Evolutionary conservation across 2,888 invertebrate genomes (phyloP).

Genomic region (Acholoe squamosa): DNA sequence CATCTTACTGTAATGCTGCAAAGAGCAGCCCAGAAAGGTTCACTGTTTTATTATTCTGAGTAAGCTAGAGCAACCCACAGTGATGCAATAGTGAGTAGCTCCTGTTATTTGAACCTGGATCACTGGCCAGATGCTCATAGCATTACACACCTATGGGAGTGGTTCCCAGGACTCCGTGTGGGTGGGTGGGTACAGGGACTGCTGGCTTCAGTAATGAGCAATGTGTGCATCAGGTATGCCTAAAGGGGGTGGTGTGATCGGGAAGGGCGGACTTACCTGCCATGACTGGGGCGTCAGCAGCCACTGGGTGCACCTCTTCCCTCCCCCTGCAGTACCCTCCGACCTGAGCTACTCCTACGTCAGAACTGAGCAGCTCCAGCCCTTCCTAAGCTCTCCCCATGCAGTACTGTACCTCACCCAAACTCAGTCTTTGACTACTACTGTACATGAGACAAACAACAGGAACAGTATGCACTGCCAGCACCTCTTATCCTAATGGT

Average conservation of each 20-base stretch:
- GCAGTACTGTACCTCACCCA: neutral
- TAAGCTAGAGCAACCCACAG: too few species aligned
- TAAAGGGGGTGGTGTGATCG: neutral
- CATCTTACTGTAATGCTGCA: too few species aligned
- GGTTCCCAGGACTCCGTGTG: too few species aligned
- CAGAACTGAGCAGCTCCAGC: constrained; percentile 32
- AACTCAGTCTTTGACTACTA: neutral
- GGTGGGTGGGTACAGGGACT: too few species aligned
- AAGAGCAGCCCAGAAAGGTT: too few species aligned
- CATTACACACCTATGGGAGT: too few species aligned
- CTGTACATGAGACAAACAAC: neutral
- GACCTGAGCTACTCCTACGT: neutral
- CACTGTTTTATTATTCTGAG: too few species aligned
- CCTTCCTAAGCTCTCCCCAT: neutral
- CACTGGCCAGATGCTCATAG: too few species aligned
- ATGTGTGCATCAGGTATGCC: neutral
- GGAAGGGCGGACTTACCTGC: neutral
- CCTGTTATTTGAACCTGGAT: too few species aligned
- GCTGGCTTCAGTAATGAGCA: neutral
- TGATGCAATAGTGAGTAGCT: too few species aligned
- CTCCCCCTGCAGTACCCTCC: neutral
- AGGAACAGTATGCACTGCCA: neutral
- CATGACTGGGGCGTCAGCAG: neutral
- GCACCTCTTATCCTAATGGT: neutral
- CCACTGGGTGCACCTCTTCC: neutral